Conservation (phyloP, 2,888 invertebrate genomes). For the Scaptomyza tumidula region DNA sequence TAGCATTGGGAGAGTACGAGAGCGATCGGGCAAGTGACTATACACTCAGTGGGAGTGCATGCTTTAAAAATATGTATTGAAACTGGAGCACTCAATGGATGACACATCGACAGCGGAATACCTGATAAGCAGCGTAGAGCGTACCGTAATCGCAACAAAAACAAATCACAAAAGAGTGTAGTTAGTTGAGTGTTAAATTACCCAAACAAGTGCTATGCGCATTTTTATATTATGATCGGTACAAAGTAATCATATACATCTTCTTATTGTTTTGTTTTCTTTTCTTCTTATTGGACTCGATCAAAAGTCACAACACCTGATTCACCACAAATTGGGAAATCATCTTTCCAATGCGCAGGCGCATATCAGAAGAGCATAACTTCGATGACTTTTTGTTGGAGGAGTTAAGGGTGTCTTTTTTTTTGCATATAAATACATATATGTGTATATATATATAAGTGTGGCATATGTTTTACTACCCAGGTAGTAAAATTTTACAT, state of each 20-base stretch:
- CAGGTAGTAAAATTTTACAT: conserved; percentile 35
- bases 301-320: conserved; percentile 21
- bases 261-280: no score
- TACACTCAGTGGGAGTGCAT: conserved; percentile 28
- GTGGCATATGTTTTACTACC: conserved; percentile 11
- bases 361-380: conserved; percentile 27
- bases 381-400: conserved; percentile 1
- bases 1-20: conserved; percentile 3
- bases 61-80: conserved; percentile 6
- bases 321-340: conserved; percentile 6
- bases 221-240: neutral
- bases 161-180: neutral
- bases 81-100: conserved; percentile 38
- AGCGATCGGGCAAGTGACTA: conserved; percentile 4
- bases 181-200: neutral
- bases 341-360: conserved; percentile 54
- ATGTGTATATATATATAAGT: conserved; percentile 3
- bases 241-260: no score
- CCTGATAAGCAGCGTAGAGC: conserved; percentile 29
- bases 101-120: conserved; percentile 36
- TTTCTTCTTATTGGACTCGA: conserved; percentile 11
- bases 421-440: conserved; percentile 6
- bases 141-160: neutral
- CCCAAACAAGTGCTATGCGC: neutral
- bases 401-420: conserved; percentile 28